Base-by-base conservation (phyloP, 2,797 vertebrate species). In the Thunnus albacares region DNA sequence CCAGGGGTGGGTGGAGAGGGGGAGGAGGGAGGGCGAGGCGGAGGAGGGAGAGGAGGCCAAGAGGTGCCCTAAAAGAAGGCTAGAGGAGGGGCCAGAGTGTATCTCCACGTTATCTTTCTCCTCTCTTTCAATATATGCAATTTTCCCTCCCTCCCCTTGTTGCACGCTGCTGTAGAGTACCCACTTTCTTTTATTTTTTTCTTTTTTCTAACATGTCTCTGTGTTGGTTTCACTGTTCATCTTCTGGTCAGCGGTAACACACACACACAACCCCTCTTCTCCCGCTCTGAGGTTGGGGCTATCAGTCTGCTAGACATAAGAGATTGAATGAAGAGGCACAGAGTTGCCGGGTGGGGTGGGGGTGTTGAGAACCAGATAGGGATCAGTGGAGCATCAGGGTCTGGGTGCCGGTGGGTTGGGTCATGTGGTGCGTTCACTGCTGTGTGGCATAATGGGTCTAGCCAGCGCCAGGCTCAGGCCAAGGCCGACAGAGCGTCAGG, bases 371-470 rank as follows among this genome's bases (percentile, higher is more conserved):
- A 67, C 59, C 88, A 94, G 96, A 96, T 96, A 93, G 92, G 91
- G 90, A 96, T 96, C 96, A 87, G 95, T 83, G 28, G 90, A 92
- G 90, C 91, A 86, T 94, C 93, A 74, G 88, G 83, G 95, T 92
- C 75, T 71, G 62, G 78, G 77, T 75, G 61, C 43, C 57, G 52
- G 55, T 65, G 61, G 68, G 56, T 15, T 64, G 75, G 84, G 84
- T 86, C 85, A 79, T 57, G 80, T 57, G 59, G 76, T 55, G 80
- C 45, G 18, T 74, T 79, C 72, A 61, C 68, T 47, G 38, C 84
- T 58, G 66, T n/a, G 15, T 78, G 28, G 65, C 72, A 72, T 75
- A 82, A 71, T 73, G 69, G 79, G 51, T 84, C 89, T 91, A 84
- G 59, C 84, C 41, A 91, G 93, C 79, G 41, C 53, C 33, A 15